Evolutionary conservation across 30 jellyfish, hydroid and myxozoan species (phyloP).

Genomic region (Hydra vulgaris): DNA sequence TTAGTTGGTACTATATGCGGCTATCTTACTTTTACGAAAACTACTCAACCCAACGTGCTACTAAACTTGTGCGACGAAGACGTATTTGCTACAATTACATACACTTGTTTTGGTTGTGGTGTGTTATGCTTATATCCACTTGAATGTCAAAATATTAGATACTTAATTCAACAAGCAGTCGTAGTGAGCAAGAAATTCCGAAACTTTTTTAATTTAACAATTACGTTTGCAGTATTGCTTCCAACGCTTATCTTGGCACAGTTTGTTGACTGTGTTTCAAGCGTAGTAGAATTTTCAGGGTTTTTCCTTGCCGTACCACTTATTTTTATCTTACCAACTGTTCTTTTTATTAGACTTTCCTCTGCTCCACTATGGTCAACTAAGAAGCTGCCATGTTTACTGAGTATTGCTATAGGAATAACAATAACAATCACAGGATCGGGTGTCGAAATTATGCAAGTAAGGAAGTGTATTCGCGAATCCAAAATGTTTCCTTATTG

Average conservation of each 20-base stretch:
- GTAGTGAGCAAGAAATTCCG: constrained; percentile 26
- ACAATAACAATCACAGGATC: constrained; percentile 42
- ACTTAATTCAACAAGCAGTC: constrained; percentile 17
- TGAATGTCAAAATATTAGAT: constrained; percentile 49
- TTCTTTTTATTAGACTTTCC: constrained; percentile 40
- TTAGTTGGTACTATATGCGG: constrained; percentile 52
- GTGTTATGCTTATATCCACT: constrained; percentile 48
- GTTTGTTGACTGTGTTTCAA: constrained; percentile 58
- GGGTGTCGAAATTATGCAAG: constrained; percentile 37
- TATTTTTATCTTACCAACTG: constrained; percentile 56
- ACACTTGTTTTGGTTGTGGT: constrained; percentile 28
- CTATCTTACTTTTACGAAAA: constrained; percentile 55
- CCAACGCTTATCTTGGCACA: constrained; percentile 37
- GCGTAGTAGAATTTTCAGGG: constrained; percentile 67
- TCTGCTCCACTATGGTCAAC: constrained; percentile 29
- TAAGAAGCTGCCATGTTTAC: constrained; percentile 62
- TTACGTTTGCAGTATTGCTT: constrained; percentile 37
- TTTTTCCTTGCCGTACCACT: constrained; percentile 61
- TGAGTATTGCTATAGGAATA: constrained; percentile 45
- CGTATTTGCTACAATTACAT: constrained; percentile 42
- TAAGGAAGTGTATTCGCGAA: constrained; percentile 64
- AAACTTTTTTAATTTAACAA: constrained; percentile 29
- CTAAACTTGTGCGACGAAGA: constrained; percentile 87
- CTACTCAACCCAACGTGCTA: constrained; percentile 56
- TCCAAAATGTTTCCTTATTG: constrained; percentile 63